Conservation (phyloP, 1,140 invertebrate genomes). For the Drosophila navojoa region DNA sequence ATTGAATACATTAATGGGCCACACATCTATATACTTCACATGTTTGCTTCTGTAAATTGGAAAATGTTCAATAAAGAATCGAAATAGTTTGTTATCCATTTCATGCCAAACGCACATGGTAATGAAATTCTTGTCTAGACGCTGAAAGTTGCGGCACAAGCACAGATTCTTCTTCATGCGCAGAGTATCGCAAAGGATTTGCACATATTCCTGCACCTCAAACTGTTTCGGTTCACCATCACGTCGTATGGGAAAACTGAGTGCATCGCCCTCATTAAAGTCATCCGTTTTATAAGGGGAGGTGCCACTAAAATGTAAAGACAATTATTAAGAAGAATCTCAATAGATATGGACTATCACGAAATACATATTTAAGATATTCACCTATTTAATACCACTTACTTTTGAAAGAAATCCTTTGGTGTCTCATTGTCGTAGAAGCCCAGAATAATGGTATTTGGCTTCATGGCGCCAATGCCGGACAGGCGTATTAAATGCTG, state of each 20-base stretch:
- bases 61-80: neutral
- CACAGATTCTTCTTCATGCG: constrained; percentile 98
- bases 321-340: neutral
- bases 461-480: constrained; percentile 99
- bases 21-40: constrained; percentile 96
- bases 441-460: constrained; percentile 96
- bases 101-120: constrained; percentile 85
- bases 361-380: no score
- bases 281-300: constrained; percentile 84
- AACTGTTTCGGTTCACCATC: constrained; percentile 73
- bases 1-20: constrained; percentile 95
- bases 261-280: constrained; percentile 82
- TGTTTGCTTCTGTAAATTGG: constrained; percentile 85
- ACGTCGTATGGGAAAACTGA: constrained; percentile 84
- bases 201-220: constrained; percentile 91
- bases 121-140: constrained; percentile 90
- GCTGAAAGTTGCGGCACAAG: constrained; percentile 95
- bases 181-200: constrained; percentile 93
- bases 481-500: constrained; percentile 96
- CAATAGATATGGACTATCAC: neutral
- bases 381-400: constrained; percentile 16
- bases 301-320: constrained; percentile 65
- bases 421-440: constrained; percentile 93
- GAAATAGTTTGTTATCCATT: neutral
- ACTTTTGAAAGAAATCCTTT: constrained; percentile 90